Evolutionary conservation across 2,113 vertebrate genomes (phyloP), one percentile per base, ranked within the genome.

Genomic region (Glareola pratincola): DNA sequence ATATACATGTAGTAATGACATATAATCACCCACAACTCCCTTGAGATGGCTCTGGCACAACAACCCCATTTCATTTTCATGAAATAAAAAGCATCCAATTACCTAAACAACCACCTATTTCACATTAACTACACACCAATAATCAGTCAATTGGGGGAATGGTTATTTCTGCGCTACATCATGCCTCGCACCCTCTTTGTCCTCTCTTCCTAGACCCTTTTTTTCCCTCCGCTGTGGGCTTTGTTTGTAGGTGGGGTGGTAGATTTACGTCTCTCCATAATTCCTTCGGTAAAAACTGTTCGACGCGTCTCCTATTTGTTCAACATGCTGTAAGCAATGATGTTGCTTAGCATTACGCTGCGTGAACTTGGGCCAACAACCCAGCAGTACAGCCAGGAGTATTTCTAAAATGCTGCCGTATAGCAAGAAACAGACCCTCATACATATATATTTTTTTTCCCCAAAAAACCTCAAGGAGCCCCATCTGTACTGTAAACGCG

Each of bases 61-160:
- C 91, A 68, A 90, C 69, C 77, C 95, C 88, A 85, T 97, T 97
- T 95, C 68, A 59, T 92, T 97, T 96, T 88, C 94, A 90, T 81
- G 94, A 95, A 96, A 95, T 95, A 95, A 97, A 97, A 97, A 95
- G 94, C 90, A 91, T 94, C 79, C 90, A 97, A 97, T 98, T 98
- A 97, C 96, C 94, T 95, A 95, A 97, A 97, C 90, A 95, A 95
- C 89, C 90, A 97, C 95, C 92, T 97, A 96, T 95, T 98, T 92
- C 95, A 92, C 94, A 94, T 97, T 97, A 97, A 97, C 97, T 96
- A 97, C 91, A 87, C 95, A 91, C 85, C 95, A 95, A 85, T 73
- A 73, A 96, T 96, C 94, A 92, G 96, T 96, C 92, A 95, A 71
- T 53, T 91, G 91, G 88, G 94, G 86, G 75, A 94, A 93, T 8